Evolutionary conservation across 1,140 invertebrate species (phyloP).

Genomic region (Aricia agestis): DNA sequence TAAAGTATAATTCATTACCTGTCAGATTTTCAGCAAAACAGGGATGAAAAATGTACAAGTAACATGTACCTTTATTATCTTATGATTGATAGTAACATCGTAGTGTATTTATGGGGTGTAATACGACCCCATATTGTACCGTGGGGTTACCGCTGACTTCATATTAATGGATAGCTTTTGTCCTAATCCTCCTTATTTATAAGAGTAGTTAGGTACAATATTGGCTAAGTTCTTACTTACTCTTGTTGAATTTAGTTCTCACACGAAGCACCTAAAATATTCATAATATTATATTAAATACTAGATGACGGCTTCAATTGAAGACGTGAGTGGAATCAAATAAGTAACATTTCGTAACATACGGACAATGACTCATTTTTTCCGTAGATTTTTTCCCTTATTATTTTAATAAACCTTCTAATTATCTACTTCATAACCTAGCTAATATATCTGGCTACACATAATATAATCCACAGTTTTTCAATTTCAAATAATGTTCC

Average conservation of each 20-base stretch:
- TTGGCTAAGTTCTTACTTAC: not conserved
- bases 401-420: too few species aligned
- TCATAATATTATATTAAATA: too few species aligned
- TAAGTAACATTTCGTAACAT: too few species aligned
- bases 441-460: too few species aligned
- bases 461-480: too few species aligned
- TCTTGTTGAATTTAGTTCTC: not conserved
- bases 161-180: not conserved
- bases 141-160: not conserved
- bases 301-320: too few species aligned
- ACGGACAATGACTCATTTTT: too few species aligned
- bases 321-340: too few species aligned
- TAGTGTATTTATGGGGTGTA: not conserved
- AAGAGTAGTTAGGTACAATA: not conserved
- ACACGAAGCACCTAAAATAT: too few species aligned
- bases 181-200: not conserved
- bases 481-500: too few species aligned
- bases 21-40: conserved; percentile 1
- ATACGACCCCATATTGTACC: not conserved
- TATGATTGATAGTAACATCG: not conserved
- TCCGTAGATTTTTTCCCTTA: too few species aligned
- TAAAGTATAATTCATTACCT: not conserved
- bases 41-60: not conserved
- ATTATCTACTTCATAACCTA: too few species aligned
- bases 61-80: not conserved